Conservation (phyloP, 2,113 vertebrate species). For the Lepisosteus oculatus region DNA sequence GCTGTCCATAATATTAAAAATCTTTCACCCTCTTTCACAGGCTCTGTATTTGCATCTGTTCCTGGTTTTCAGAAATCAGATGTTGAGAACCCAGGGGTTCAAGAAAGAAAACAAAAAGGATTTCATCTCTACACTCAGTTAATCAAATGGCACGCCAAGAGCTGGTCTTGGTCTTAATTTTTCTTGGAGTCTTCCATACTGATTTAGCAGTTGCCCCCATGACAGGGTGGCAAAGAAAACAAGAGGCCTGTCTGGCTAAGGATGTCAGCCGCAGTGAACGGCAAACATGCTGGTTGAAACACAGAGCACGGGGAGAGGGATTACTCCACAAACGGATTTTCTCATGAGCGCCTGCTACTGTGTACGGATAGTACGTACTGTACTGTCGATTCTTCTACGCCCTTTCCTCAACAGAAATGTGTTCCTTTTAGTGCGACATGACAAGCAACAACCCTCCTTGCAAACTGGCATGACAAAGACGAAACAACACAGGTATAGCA, state of each 20-base stretch:
- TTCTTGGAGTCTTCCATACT: neutral
- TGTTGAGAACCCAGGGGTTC: neutral
- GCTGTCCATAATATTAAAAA: too few relatives aligned
- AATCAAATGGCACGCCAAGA: neutral
- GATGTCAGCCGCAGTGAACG: too few relatives aligned
- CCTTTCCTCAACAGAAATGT: neutral
- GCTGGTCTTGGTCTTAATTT: neutral
- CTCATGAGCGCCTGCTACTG: neutral
- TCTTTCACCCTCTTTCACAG: too few relatives aligned
- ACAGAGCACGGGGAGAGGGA: neutral
- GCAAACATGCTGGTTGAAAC: too few relatives aligned
- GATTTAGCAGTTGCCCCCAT: neutral
- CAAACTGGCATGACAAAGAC: neutral
- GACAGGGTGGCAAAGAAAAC: too few relatives aligned
- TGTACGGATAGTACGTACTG: neutral
- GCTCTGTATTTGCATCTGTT: too few relatives aligned
- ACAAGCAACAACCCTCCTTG: neutral
- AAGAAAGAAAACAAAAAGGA: neutral
- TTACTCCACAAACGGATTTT: too few relatives aligned
- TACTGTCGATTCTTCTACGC: neutral
- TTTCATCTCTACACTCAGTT: neutral
- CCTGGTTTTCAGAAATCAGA: too few relatives aligned
- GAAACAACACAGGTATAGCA: neutral
- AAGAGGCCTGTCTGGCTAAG: too few relatives aligned
- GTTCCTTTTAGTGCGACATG: neutral